Base-by-base conservation (phyloP, 2,888 invertebrate species). In the Drosophila austrosaltans region DNA sequence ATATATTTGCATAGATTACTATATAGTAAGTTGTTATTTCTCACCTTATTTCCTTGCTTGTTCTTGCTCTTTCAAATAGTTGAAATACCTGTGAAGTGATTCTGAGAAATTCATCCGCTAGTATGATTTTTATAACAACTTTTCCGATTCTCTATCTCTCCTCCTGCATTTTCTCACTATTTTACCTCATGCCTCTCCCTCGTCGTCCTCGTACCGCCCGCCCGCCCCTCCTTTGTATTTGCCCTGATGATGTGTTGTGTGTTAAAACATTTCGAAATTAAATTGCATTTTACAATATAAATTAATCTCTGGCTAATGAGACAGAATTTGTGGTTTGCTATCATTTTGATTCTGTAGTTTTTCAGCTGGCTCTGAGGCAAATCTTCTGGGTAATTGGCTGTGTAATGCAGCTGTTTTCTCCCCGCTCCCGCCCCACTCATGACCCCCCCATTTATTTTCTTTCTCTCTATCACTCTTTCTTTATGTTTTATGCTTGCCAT, bases 241-340 rank as follows among this genome's bases (percentile, higher is more conserved):
- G 10, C 12, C 16, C n/a, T n/a, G n/a, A 12, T 22, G 22, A 5
- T 3, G 3, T 30, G 30, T 30, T 3, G 3, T 40, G 77, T 73
- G 74, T 75, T 77, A 75, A 76, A 74, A 79, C 81, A 85, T 88
- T 81, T 75, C 66, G 22, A 48, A 48, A 48, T 25, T 25, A 48
- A 61, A 74, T 63, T 71, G 81, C 74, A 86, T 74, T 86, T 48
- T 48, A 48, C 48, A 25, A 48, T 25, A 48, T 48, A 87, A 76
- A 85, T 88, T 85, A 87, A 85, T 85, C 82, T 83, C 48, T 53
- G 59, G 78, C 79, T 85, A 88, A 85, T 85, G 89, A 85, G 85
- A 80, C 89, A 85, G 76, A 78, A 83, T 79, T 63, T 53, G 48
- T 53, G 48, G 60, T 72, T 72, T 60, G 30, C 72, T 72, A 28